A percentile compares a stretch with the other conserved stretches of the same genome.
phyloP scores from a whole-genome alignment of 2,113 vertebrate genomes.

The Nyctereutes procyonoides region DNA sequence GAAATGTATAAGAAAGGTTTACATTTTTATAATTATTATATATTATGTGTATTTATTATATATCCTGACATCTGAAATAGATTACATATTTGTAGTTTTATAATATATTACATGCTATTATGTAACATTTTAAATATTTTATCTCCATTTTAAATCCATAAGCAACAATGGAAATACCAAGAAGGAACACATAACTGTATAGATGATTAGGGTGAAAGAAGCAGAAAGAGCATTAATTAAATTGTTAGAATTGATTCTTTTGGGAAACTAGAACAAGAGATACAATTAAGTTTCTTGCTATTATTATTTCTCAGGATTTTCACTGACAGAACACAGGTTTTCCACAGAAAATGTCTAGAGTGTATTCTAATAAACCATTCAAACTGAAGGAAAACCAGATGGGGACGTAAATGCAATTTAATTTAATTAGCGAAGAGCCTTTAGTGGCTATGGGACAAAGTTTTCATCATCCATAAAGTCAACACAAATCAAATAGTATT shows the following conservation, averaged over 20 bases:
- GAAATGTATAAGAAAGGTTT: not conserved
- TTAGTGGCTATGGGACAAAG: not conserved
- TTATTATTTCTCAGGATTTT: not conserved
- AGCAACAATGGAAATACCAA: not conserved
- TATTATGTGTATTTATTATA: not conserved
- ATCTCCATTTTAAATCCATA: not conserved
- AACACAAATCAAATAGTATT: not conserved
- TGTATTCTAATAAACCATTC: not conserved
- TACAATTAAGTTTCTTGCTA: not conserved
- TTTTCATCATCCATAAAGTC: not conserved
- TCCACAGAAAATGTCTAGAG: not conserved
- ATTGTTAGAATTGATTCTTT: not conserved
- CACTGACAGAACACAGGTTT: not conserved
- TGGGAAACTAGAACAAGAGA: not conserved
- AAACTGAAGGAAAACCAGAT: not conserved
- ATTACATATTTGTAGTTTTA: not conserved
- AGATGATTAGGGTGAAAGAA: not conserved
- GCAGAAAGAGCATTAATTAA: not conserved
- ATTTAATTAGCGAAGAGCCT: not conserved
- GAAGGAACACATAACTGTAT: not conserved
- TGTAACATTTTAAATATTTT: not conserved
- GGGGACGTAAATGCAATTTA: not conserved
- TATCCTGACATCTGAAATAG: not conserved
- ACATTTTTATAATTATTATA: not conserved
- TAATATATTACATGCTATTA: not conserved